Conservation (phyloP, 2,888 invertebrate species). For the Netelia fuscicornis region DNA sequence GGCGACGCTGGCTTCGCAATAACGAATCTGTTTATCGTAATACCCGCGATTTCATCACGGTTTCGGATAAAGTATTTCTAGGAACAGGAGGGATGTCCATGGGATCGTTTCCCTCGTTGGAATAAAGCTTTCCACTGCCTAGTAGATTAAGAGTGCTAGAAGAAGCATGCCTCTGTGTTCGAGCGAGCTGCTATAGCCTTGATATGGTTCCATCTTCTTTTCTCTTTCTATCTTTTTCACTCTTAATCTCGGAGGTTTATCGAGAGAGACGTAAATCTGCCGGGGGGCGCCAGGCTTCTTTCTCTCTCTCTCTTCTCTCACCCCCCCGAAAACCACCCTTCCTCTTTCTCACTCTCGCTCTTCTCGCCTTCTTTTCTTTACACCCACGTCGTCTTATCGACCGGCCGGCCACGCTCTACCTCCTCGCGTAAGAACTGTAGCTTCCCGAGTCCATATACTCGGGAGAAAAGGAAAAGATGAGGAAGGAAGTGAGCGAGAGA, state of each 20-base stretch:
- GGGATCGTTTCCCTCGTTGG: conserved; percentile 37
- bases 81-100: neutral
- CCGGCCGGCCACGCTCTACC: conserved; percentile 61
- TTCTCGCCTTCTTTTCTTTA: conserved; percentile 29
- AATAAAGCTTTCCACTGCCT: conserved; percentile 66
- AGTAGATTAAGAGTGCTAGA: conserved; percentile 70
- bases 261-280: conserved; percentile 82
- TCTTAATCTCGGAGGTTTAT: conserved; percentile 82
- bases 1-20: neutral
- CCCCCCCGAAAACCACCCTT: neutral
- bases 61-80: conserved; percentile 33
- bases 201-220: conserved; percentile 44
- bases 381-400: conserved; percentile 62
- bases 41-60: conserved; percentile 50
- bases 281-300: conserved; percentile 75
- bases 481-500: conserved; percentile 16
- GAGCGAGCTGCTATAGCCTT: conserved; percentile 13
- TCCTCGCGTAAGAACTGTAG: conserved; percentile 50
- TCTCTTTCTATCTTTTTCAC: conserved; percentile 67
- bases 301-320: conserved; percentile 67
- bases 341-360: conserved; percentile 30
- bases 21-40: neutral
- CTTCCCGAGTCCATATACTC: conserved; percentile 30
- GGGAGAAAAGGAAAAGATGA: conserved; percentile 27
- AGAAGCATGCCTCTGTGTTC: conserved; percentile 11